Base-by-base conservation (phyloP, 2,797 vertebrate genomes). In the Gymnocypris eckloni region DNA sequence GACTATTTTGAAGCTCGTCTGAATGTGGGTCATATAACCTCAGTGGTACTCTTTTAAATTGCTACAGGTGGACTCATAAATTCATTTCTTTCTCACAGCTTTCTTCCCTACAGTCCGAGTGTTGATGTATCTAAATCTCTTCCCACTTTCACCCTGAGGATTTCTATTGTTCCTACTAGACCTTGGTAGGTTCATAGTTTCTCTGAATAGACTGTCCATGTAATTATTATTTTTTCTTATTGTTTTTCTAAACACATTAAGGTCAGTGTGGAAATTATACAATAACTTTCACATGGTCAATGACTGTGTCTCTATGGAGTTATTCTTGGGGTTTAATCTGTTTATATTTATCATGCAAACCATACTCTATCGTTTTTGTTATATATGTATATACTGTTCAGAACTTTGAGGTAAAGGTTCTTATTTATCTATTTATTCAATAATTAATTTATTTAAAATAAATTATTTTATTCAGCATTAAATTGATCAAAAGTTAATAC, bases 21-120 rank as follows among this genome's bases (percentile, higher is more conserved):
- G 66, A 86, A 81, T 45, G 45, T 87, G 84, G 86, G 80, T 85
- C 85, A 88, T 84, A 69, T 86, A 81, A 87, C 83, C 80, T 64
- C 87, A 84, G 25, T 70, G 61, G 73, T 85, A 25, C 56, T 83
- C 71, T 81, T 67, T 87, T 61, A 69, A 89, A 86, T 89, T 84
- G 79, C 75, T 80, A 84, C 56, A 82, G 87, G 50, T 72, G 56
- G 80, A 75, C 64, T 72, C 82, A 64, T 67, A 83, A 77, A 86
- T 84, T 85, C 52, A 80, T 85, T 28, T 85, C 81, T 77, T 85
- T 83, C 64, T 86, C 56, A 67, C 28, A 20, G 33, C n/a, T 78
- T 52, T 72, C 73, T 82, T 85, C 59, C 43, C 84, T 64, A 61
- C 25, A 59, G 56, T 67, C 79, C 28, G 22, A 79, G 43, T 72